Evolutionary conservation across 64 coral and sea anemone species (phyloP), one percentile per base, ranked within the genome.

Genomic region (Catalaphyllia jardinei): DNA sequence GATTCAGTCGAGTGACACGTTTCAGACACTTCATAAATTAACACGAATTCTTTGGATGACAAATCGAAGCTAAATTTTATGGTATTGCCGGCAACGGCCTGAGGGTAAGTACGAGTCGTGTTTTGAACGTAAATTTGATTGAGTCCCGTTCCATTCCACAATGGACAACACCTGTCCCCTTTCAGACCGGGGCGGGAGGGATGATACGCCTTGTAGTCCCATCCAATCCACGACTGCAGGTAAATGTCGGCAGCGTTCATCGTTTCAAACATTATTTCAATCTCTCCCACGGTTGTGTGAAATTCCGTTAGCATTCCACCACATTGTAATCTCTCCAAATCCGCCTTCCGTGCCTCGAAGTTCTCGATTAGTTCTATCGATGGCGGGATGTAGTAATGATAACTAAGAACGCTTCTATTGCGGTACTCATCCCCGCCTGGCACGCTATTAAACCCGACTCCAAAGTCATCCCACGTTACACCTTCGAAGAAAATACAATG

Each of bases 401-500:
- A 99, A 18, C 97, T 99, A 11, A 95, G 74, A 69, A 95, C 91
- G 51, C 97, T 99, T 25, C 94, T 90, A 76, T 99, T 95, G 55
- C 90, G 94, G 29, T 99, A 95, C 18, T 62, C 61, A 4, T 87
- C 67, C 10, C 97, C 97, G 17, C 97, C 97, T 12, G 94, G 97
- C 10, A 99, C 97, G 18, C n/a, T 60, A 28, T 95, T 22, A 62
- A 99, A 99, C 25, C 97, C 97, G 30, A 99, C 97, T n/a, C 91
- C 93, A 71, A 90, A 95, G 39, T 95, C 90, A 77, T 99, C 97
- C 97, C 97, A 99, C 24, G 97, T 99, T 4, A 99, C 88, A 24
- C 81, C 82, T 72, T 99, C 94, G 31, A 99, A 95, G 86, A 99
- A 99, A 57, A 99, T 99, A 64, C 94, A 99, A 42, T 99, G 93